Evolutionary conservation across 2,797 vertebrate species (phyloP), one percentile per base, ranked within the genome.

Genomic region (Sebastes jordani): DNA sequence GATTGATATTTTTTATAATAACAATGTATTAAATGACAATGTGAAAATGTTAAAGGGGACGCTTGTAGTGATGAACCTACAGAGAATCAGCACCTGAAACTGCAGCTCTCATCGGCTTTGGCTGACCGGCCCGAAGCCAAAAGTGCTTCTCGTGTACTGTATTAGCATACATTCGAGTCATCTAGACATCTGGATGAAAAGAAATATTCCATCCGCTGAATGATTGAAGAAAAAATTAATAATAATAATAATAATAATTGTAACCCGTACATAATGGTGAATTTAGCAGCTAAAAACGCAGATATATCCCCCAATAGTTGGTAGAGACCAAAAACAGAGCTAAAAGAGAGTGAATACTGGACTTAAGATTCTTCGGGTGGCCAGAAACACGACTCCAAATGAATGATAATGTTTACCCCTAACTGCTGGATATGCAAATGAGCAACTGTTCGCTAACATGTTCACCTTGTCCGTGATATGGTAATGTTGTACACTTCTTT

Each of bases 391-490:
- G 0, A 20, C 46, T 20, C 18, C 46, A 49, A 49, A 49, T 20
- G 46, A 49, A 49, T 8, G 46, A 49, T 49, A 20, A 20, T 20
- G 16, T 49, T 49, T 20, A 8, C 46, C 46, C 7, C 16, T 20
- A 49, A 0, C 46, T 49, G 46, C 46, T 49, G 18, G 18, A 49
- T 49, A 0, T 18, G 18, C 7, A 49, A 20, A 20, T 49, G 46
- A 49, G 46, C 46, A 49, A 20, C 46, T 0, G 42, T 46, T 18
- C 0, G 1, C 46, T 49, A 49, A 18, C 16, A 49, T 18, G 16
- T 49, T 49, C 42, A 49, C 0, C 16, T 0, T 49, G 16, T 49
- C n/a, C 0, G 18, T 62, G n/a, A 22, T 4, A 18, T 6, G 11
- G 32, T 30, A 2, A 29, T 29, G 5, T 7, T 55, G 29, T 34